These are phyloP conservation scores for Danaus melanippus DNA, from an alignment of 1,140 invertebrate genomes.

Conservation along the genomic window DNA sequence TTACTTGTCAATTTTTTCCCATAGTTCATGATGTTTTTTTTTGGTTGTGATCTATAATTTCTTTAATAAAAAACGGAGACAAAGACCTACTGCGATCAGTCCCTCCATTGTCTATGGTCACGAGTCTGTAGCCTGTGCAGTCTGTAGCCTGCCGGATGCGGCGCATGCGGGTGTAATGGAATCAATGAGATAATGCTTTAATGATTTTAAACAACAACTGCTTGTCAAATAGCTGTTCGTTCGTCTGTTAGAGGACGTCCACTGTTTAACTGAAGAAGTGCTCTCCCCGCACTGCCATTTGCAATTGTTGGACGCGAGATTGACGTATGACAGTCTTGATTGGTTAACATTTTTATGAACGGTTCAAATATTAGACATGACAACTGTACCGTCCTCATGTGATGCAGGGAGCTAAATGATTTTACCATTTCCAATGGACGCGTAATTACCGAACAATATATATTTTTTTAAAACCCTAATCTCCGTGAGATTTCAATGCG, in stretches of 20 bases:
- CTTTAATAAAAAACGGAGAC: slow-evolving; percentile 23
- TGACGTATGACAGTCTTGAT: no score
- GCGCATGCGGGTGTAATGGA: slow-evolving; percentile 54
- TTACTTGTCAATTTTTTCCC: slow-evolving; percentile 7
- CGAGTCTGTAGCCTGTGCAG: slow-evolving; percentile 25
- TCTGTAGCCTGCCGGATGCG: slow-evolving; percentile 45
- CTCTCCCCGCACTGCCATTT: slow-evolving; percentile 30
- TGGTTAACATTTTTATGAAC: no score
- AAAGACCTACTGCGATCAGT: slow-evolving; percentile 35
- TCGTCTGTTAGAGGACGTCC: slow-evolving; percentile 26
- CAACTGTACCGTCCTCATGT: no score
- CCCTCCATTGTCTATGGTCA: slow-evolving; percentile 52
- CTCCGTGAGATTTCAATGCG: slow-evolving; percentile 62
- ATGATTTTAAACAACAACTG: slow-evolving; percentile 40
- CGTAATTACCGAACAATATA: background rate
- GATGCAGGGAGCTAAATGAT: no score
- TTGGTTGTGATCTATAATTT: slow-evolving; percentile 16
- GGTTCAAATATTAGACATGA: no score
- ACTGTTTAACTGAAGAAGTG: slow-evolving; percentile 25
- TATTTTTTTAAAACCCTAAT: slow-evolving; percentile 34
- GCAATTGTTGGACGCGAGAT: slow-evolving; percentile 12
- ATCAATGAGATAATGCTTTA: slow-evolving; percentile 53
- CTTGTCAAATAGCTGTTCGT: slow-evolving; percentile 32
- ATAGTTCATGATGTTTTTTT: slow-evolving; percentile 11
- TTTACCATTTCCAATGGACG: background rate